A percentile compares a stretch with the other conserved stretches of the same genome.
Evolutionary conservation across 1,140 invertebrate genomes (phyloP).

Genomic region (Zelostemma sp.): DNA sequence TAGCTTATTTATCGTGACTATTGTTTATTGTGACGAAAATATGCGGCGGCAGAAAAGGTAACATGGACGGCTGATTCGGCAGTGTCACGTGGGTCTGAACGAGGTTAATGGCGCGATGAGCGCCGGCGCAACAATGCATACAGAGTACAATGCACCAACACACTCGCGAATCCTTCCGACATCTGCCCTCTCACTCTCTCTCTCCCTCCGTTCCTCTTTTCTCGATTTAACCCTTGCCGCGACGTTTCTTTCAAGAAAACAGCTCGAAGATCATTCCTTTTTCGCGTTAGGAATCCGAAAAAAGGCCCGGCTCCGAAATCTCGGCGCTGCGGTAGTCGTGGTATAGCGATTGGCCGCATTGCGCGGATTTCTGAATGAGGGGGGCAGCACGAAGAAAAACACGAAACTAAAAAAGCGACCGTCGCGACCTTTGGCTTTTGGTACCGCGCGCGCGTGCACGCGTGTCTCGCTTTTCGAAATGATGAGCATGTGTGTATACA

Average conservation of each 20-base stretch:
- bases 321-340: slow-evolving; percentile 11
- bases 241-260: slow-evolving; percentile 1
- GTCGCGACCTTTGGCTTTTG: slow-evolving; percentile 48
- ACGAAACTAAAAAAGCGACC: not conserved
- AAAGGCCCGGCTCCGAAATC: slow-evolving; percentile 1
- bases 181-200: not conserved
- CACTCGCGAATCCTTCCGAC: not conserved
- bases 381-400: not conserved
- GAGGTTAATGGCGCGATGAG: slow-evolving; percentile 63
- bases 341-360: slow-evolving; percentile 31
- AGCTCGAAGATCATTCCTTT: not conserved
- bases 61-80: slow-evolving; percentile 25
- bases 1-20: no score
- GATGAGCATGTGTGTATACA: no score
- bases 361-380: slow-evolving; percentile 36
- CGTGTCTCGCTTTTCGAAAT: not conserved
- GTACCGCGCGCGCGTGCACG: slow-evolving; percentile 1
- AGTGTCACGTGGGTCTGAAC: slow-evolving; percentile 67
- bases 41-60: no score
- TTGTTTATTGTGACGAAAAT: no score
- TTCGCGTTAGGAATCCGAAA: not conserved
- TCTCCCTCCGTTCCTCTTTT: not conserved
- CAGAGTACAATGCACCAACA: slow-evolving; percentile 27
- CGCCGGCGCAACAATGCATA: slow-evolving; percentile 58
- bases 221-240: not conserved